These are phyloP conservation scores for Phthorimaea operculella DNA, from an alignment of 1,140 invertebrate genomes.

Conservation along the genomic window DNA sequence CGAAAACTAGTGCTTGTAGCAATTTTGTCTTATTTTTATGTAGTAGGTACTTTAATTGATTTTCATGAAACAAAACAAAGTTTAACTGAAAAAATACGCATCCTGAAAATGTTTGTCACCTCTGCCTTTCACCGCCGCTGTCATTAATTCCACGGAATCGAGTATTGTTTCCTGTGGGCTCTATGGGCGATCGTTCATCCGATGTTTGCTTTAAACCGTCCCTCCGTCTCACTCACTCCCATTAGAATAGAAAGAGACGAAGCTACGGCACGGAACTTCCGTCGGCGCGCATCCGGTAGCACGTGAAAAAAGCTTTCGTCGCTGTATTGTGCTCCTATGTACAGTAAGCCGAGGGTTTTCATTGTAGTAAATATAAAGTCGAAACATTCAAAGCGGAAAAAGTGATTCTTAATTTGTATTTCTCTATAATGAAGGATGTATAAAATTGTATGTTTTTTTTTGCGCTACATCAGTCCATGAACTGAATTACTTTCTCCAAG, in stretches of 20 bases:
- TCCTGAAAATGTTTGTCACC: constrained; percentile 17
- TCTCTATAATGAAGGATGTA: too few relatives aligned
- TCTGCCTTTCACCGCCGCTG: constrained; percentile 26
- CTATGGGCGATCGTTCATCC: constrained; percentile 40
- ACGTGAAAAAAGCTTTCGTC: constrained; percentile 59
- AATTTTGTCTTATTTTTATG: too few relatives aligned
- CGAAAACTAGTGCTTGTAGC: too few relatives aligned
- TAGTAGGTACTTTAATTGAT: too few relatives aligned
- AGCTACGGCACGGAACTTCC: constrained; percentile 18
- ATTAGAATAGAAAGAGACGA: constrained; percentile 16
- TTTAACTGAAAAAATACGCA: too few relatives aligned
- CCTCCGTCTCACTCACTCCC: constrained; percentile 20
- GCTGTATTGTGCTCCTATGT: constrained; percentile 38
- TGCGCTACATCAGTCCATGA: too few relatives aligned
- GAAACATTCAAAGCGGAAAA: too few relatives aligned
- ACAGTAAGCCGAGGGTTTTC: neutral
- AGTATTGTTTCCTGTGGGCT: constrained; percentile 60
- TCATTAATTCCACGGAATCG: constrained; percentile 58
- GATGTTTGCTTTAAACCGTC: constrained; percentile 49
- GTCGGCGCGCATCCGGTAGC: constrained; percentile 38
- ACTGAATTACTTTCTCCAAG: too few relatives aligned
- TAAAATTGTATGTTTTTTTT: too few relatives aligned
- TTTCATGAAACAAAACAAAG: too few relatives aligned
- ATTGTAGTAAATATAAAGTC: too few relatives aligned
- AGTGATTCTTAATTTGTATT: too few relatives aligned